phyloP scores from a whole-genome alignment of 2,113 vertebrate genomes.

The Pterocles burchelli region DNA sequence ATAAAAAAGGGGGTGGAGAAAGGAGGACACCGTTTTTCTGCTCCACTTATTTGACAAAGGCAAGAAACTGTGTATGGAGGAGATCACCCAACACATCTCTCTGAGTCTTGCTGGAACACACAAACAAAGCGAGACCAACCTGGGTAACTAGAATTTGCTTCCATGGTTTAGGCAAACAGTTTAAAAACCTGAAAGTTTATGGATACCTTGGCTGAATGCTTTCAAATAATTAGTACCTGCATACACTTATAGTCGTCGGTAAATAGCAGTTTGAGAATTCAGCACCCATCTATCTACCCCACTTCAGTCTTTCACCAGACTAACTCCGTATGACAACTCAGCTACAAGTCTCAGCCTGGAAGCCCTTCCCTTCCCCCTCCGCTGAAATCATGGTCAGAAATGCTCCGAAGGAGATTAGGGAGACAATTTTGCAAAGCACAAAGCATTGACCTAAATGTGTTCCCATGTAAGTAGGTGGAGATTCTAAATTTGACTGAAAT shows the following conservation, averaged over 20 bases:
- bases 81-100: constrained; percentile 30
- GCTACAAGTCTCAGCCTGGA: constrained; percentile 23
- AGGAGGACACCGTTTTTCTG: background rate
- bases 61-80: background rate
- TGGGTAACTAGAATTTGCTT: background rate
- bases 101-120: background rate
- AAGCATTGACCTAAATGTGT: constrained; percentile 41
- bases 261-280: background rate
- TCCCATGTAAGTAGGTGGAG: background rate
- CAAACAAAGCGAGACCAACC: background rate
- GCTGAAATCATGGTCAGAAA: constrained; percentile 25
- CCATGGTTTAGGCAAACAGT: background rate
- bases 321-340: constrained; percentile 4
- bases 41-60: constrained; percentile 20
- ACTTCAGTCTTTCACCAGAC: constrained; percentile 3
- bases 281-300: background rate
- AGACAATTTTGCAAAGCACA: background rate
- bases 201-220: background rate
- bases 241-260: background rate
- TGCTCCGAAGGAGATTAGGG: background rate
- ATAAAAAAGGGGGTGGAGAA: background rate
- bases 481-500: constrained; percentile 36
- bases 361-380: background rate
- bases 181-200: background rate
- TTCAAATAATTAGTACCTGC: background rate